A percentile compares a stretch with the other conserved stretches of the same genome.
These are phyloP conservation scores for Drosophila borealis DNA, from an alignment of 2,888 invertebrate species.

Conservation along the genomic window DNA sequence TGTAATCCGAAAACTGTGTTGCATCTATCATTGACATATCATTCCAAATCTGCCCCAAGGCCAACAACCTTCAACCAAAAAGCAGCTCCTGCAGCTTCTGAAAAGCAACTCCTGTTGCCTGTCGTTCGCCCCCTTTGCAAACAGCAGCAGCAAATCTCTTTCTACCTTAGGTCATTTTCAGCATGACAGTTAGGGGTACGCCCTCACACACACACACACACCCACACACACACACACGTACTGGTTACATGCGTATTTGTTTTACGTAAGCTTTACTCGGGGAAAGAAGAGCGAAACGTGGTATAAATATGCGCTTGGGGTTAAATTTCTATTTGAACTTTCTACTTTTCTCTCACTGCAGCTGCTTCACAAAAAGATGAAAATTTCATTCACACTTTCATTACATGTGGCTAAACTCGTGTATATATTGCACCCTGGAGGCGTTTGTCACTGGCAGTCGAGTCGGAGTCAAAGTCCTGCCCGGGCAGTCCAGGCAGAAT, in stretches of 20 bases:
- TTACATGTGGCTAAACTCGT: constrained; percentile 54
- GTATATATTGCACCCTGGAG: constrained; percentile 72
- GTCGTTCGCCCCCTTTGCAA: constrained; percentile 41
- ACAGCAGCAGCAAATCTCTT: constrained; percentile 65
- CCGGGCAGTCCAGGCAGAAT: constrained; percentile 4
- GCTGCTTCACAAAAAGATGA: constrained; percentile 40
- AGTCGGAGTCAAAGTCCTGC: constrained; percentile 25
- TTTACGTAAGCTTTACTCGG: constrained; percentile 36
- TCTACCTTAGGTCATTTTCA: constrained; percentile 77
- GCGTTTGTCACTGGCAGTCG: constrained; percentile 58
- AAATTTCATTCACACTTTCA: constrained; percentile 76
- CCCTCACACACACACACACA: constrained; percentile 21
- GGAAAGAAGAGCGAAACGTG: constrained; percentile 31
- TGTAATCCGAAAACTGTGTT: constrained; percentile 9
- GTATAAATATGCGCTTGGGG: constrained; percentile 77
- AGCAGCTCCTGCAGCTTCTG: constrained; percentile 25
- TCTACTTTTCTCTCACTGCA: constrained; percentile 50
- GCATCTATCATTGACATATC: constrained; percentile 53
- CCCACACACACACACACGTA: constrained; percentile 6
- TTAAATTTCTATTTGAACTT: constrained; percentile 76
- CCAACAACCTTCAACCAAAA: constrained; percentile 64
- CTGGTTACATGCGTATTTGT: constrained; percentile 56
- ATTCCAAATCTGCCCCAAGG: constrained; percentile 55
- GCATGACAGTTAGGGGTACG: constrained; percentile 49
- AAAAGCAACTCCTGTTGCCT: constrained; percentile 17